Percentiles rank a stretch among this genome's conserved stretches.
phyloP scores from a whole-genome alignment of 64 coral and sea anemone genomes.

The Pocillopora damicornis region DNA sequence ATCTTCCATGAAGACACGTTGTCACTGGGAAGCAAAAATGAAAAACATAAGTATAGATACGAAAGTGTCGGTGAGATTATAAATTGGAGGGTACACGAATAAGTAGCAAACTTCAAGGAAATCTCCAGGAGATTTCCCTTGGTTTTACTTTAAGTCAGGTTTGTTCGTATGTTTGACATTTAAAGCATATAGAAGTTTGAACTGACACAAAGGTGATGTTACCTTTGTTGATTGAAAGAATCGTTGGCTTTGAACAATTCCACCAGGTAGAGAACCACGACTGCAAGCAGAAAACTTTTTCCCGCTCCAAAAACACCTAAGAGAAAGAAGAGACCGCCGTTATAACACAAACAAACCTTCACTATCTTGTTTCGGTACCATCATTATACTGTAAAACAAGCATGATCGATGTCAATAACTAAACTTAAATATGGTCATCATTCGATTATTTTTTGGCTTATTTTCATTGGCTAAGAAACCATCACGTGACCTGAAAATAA shows the following conservation, averaged over 20 bases:
- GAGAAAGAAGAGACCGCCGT: not conserved
- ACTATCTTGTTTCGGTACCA: no score
- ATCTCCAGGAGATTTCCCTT: no score
- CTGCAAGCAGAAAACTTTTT: constrained; percentile 90
- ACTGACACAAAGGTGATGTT: not conserved
- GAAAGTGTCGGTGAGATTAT: no score
- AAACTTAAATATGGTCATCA: no score
- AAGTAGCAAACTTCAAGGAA: no score
- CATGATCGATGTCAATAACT: no score
- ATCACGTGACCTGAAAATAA: no score
- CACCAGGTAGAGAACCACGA: constrained; percentile 74
- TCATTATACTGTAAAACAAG: no score
- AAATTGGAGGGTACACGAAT: no score
- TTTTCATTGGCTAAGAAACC: no score
- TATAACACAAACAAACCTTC: not conserved
- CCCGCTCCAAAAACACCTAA: constrained; percentile 93
- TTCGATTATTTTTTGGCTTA: no score
- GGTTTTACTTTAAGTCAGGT: no score
- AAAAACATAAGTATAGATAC: not conserved
- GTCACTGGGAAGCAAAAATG: not conserved
- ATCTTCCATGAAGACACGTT: constrained; percentile 56
- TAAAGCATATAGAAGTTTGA: not conserved
- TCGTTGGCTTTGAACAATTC: constrained; percentile 70
- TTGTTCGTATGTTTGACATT: not conserved
- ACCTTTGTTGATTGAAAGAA: constrained; percentile 29